A percentile compares a stretch with the other conserved stretches of the same genome.
Evolutionary conservation across 2,113 vertebrate species (phyloP).

Genomic region (Microcebus griseorufus): DNA sequence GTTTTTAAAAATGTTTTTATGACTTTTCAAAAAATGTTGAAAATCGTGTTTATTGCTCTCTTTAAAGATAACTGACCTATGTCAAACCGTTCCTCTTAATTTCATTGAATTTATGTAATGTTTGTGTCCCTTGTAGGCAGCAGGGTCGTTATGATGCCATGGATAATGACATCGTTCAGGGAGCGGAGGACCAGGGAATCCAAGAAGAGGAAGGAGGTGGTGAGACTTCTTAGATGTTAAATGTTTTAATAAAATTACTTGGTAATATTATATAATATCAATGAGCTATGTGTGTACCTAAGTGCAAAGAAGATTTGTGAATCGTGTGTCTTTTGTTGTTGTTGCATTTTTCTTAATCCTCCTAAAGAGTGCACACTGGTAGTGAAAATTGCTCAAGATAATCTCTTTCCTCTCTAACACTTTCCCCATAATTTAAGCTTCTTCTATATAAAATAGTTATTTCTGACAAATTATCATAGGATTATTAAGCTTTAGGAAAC

Average conservation of each 20-base stretch:
- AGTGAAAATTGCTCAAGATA: not conserved
- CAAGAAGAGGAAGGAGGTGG: constrained; percentile 90
- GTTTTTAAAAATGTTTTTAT: not conserved
- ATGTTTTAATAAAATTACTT: not conserved
- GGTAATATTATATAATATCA: not conserved
- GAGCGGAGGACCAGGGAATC: constrained; percentile 86
- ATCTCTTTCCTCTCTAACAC: not conserved
- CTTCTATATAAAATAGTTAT: not conserved
- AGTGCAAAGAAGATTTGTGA: not conserved
- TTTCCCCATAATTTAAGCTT: not conserved
- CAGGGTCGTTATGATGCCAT: constrained; percentile 88
- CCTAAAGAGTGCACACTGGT: too few species aligned
- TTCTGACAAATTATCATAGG: not conserved
- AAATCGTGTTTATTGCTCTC: not conserved
- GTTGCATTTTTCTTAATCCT: not conserved
- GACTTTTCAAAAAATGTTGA: not conserved
- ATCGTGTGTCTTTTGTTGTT: not conserved
- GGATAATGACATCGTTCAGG: constrained; percentile 91
- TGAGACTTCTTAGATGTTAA: constrained; percentile 45
- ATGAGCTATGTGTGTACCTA: too few species aligned
- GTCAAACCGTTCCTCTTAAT: not conserved
- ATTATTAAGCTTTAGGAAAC: not conserved
- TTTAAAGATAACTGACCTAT: constrained; percentile 31
- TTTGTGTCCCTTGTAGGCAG: constrained; percentile 85
- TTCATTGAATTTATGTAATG: not conserved